Evolutionary conservation across 2,888 invertebrate genomes (phyloP).

Genomic region (Hololepta plana): DNA sequence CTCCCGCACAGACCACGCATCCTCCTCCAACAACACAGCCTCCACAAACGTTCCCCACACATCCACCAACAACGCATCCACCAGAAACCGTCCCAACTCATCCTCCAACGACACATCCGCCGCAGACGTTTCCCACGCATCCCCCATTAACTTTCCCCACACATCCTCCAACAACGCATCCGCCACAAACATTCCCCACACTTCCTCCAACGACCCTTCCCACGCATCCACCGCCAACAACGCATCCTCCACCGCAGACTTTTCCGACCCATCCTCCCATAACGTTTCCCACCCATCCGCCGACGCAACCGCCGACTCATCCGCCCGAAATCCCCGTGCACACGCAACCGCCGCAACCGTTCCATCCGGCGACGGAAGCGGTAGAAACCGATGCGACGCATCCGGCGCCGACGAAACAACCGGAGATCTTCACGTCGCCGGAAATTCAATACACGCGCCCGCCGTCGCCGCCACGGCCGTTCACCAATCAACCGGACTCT

Average conservation of each 20-base stretch:
- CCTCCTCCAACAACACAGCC: slow-evolving; percentile 6
- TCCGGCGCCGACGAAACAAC: slow-evolving; percentile 1
- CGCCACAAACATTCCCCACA: slow-evolving; percentile 6
- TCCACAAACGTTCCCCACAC: slow-evolving; percentile 9
- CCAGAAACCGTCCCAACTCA: slow-evolving; percentile 7
- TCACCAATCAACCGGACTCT: slow-evolving; percentile 5
- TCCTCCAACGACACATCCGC: slow-evolving; percentile 8
- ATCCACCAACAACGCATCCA: slow-evolving; percentile 14
- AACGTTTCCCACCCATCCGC: background rate
- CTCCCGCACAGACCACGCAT: slow-evolving; percentile 5
- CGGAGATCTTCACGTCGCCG: background rate
- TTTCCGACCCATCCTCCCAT: slow-evolving; percentile 4
- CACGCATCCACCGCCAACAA: slow-evolving; percentile 8
- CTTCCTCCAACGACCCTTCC: slow-evolving; percentile 9
- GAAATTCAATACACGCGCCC: slow-evolving; percentile 4
- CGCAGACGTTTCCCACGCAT: slow-evolving; percentile 10
- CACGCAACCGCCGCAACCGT: too few species aligned
- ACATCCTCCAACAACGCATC: slow-evolving; percentile 8
- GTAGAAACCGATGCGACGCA: slow-evolving; percentile 2
- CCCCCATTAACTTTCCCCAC: slow-evolving; percentile 11
- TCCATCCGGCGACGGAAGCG: slow-evolving; percentile 1
- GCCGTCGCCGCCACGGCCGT: slow-evolving; percentile 3
- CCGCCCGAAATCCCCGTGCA: background rate
- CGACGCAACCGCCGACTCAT: slow-evolving; percentile 3
- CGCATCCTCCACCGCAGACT: slow-evolving; percentile 9